phyloP scores from a whole-genome alignment of 1,140 invertebrate genomes.

The Pseudomyrmex dendroicus region DNA sequence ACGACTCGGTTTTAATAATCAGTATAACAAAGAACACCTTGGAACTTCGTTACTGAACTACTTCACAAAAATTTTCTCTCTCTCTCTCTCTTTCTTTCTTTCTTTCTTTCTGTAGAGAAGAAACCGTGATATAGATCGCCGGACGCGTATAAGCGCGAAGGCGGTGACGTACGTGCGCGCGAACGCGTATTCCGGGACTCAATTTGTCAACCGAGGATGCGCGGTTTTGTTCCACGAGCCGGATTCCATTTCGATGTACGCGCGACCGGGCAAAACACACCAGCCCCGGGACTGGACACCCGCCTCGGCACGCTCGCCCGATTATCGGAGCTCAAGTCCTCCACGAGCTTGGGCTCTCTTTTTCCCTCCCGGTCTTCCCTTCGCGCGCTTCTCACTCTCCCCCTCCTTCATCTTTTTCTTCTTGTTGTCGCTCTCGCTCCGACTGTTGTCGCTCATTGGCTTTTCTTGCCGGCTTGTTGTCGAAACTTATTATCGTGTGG shows the following conservation, averaged over 20 bases:
- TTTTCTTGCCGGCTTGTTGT: slow-evolving; percentile 27
- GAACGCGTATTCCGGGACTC: slow-evolving; percentile 73
- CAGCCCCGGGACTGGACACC: slow-evolving; percentile 48
- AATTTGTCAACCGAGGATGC: slow-evolving; percentile 81
- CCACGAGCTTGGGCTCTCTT: slow-evolving; percentile 10
- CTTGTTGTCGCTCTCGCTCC: neutral
- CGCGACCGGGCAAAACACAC: slow-evolving; percentile 74
- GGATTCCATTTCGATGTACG: slow-evolving; percentile 80
- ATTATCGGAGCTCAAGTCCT: slow-evolving; percentile 72
- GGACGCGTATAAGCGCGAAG: slow-evolving; percentile 2
- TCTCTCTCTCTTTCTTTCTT: no score
- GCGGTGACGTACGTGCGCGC: slow-evolving; percentile 62
- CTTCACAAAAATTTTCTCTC: neutral
- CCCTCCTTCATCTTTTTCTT: slow-evolving; percentile 41
- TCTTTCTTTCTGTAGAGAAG: neutral
- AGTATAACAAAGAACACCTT: neutral
- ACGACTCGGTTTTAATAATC: neutral
- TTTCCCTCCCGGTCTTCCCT: neutral
- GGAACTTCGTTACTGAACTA: neutral
- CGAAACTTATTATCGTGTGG: neutral
- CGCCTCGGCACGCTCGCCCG: slow-evolving; percentile 73
- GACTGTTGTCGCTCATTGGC: neutral
- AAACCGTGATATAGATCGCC: slow-evolving; percentile 41
- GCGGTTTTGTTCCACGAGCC: slow-evolving; percentile 80
- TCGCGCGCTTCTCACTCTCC: neutral